Percentiles rank a stretch among this genome's conserved stretches.
These are phyloP conservation scores for Gobio occitaniae DNA, from an alignment of 2,797 vertebrate genomes.

Conservation along the genomic window DNA sequence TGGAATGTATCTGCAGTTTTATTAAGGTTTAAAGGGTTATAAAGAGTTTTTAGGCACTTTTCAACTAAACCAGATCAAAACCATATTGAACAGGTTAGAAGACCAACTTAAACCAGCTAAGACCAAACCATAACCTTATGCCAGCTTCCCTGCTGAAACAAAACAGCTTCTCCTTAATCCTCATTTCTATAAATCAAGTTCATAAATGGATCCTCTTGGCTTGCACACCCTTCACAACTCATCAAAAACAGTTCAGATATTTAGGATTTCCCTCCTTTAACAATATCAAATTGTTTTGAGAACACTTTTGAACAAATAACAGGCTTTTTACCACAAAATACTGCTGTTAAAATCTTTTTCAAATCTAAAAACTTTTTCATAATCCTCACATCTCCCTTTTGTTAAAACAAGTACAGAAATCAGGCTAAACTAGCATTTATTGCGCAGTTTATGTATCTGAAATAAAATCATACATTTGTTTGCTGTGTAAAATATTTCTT, in stretches of 20 bases:
- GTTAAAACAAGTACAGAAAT: neutral
- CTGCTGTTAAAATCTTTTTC: neutral
- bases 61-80: neutral
- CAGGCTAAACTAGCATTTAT: neutral
- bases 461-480: no score
- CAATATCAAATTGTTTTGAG: neutral
- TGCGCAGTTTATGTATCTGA: neutral
- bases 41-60: neutral
- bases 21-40: neutral
- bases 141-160: neutral
- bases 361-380: neutral
- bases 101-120: neutral
- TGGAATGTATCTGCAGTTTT: neutral
- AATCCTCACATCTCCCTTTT: neutral
- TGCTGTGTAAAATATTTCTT: neutral
- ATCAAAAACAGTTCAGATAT: neutral
- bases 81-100: neutral
- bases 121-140: neutral
- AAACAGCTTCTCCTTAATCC: neutral
- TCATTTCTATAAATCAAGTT: neutral
- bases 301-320: neutral
- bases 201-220: neutral
- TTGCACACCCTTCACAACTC: neutral
- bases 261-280: neutral
- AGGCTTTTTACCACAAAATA: neutral